These are phyloP conservation scores for Pocillopora meandrina DNA, from an alignment of 92 coral and sea anemone species.

Conservation along the genomic window DNA sequence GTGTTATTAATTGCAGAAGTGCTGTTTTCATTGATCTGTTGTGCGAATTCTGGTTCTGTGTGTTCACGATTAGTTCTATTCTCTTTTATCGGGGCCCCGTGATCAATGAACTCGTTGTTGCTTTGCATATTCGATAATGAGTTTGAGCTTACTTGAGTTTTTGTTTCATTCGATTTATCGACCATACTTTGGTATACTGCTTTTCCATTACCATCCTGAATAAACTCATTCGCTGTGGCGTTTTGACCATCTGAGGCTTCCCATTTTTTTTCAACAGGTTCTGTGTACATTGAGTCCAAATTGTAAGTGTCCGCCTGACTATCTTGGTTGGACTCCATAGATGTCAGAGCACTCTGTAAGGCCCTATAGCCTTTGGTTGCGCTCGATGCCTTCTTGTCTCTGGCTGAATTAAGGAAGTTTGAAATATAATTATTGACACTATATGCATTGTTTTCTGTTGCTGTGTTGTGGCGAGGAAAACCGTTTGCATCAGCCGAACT, in stretches of 20 bases:
- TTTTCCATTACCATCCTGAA: constrained; percentile 39
- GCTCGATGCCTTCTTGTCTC: neutral
- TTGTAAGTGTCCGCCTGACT: neutral
- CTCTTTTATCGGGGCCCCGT: neutral
- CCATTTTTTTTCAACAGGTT: neutral
- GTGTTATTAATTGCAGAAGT: neutral
- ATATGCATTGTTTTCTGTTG: constrained; percentile 2
- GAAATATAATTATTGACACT: constrained; percentile 8
- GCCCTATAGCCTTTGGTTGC: constrained; percentile 40
- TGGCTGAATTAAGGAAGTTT: constrained; percentile 3
- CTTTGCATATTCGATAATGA: neutral
- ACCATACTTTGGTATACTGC: constrained; percentile 33
- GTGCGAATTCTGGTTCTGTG: neutral
- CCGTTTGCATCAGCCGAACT: constrained; percentile 40
- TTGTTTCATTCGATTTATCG: constrained; percentile 29
- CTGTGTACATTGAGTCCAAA: neutral
- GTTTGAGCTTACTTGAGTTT: constrained; percentile 9
- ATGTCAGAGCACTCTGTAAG: constrained; percentile 25
- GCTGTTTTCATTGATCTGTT: neutral
- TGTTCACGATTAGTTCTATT: neutral
- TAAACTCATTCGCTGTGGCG: constrained; percentile 23
- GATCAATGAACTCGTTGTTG: neutral
- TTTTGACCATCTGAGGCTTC: constrained; percentile 10
- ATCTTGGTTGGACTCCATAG: constrained; percentile 31
- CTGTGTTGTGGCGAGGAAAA: constrained; percentile 32